Evolutionary conservation across 2,113 vertebrate species (phyloP).

Genomic region (Rana temporaria): DNA sequence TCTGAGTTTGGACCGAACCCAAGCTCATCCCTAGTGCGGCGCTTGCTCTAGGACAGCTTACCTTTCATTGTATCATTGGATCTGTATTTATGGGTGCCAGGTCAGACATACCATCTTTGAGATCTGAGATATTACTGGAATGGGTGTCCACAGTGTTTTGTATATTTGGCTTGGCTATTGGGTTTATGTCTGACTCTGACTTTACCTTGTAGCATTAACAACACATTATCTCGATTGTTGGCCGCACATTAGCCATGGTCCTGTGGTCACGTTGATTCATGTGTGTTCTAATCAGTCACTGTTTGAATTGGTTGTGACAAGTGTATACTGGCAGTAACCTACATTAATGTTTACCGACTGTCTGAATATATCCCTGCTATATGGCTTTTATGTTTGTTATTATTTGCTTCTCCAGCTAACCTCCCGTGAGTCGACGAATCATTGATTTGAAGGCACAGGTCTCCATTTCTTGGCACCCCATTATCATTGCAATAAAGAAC

Average conservation of each 20-base stretch:
- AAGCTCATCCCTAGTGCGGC: too few relatives aligned
- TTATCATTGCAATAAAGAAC: not conserved
- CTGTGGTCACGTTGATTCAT: not conserved
- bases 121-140: too few relatives aligned
- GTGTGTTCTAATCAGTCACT: not conserved
- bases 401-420: not conserved
- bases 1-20: too few relatives aligned
- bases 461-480: not conserved
- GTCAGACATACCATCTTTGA: too few relatives aligned
- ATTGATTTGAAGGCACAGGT: too few relatives aligned
- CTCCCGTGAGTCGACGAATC: constrained; percentile 4
- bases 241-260: not conserved
- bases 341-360: not conserved
- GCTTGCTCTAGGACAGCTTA: too few relatives aligned
- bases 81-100: too few relatives aligned
- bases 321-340: not conserved
- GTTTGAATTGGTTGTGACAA: not conserved
- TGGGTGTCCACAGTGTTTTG: too few relatives aligned
- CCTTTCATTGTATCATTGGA: too few relatives aligned
- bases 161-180: not conserved
- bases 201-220: not conserved
- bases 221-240: not conserved
- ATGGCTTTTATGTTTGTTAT: not conserved
- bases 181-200: not conserved
- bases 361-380: not conserved